These are phyloP conservation scores for Leistus spinibarbis DNA, from an alignment of 2,888 invertebrate genomes.

Conservation along the genomic window DNA sequence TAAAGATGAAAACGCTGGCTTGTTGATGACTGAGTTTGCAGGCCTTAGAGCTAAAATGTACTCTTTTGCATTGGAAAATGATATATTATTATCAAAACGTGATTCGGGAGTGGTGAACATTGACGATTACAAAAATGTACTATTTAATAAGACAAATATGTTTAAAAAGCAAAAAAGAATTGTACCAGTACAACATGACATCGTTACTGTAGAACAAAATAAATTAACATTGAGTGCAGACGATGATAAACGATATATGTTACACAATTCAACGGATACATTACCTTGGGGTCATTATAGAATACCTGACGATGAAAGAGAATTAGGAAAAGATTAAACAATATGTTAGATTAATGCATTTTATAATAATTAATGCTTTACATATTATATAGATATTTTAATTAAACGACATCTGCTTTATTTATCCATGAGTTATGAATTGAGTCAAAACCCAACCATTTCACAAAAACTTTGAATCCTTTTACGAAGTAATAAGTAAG, in stretches of 20 bases:
- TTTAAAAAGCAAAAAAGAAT: constrained; percentile 28
- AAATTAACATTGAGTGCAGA: constrained; percentile 27
- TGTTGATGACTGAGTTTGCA: constrained; percentile 47
- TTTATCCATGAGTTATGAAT: too few species aligned
- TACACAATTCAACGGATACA: constrained; percentile 21
- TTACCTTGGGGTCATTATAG: constrained; percentile 37
- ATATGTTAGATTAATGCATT: too few species aligned
- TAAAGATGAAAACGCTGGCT: constrained; percentile 49
- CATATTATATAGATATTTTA: too few species aligned
- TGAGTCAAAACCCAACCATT: too few species aligned
- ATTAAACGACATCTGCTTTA: too few species aligned
- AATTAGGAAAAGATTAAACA: too few species aligned
- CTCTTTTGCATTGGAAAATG: constrained; percentile 38
- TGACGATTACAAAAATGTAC: constrained; percentile 31
- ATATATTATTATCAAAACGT: constrained; percentile 28
- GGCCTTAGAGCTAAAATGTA: constrained; percentile 43
- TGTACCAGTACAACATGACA: constrained; percentile 26
- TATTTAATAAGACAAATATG: constrained; percentile 22
- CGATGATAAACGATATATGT: constrained; percentile 38
- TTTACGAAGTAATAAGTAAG: too few species aligned
- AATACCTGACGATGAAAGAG: too few species aligned
- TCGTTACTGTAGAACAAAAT: constrained; percentile 38
- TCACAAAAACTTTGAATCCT: too few species aligned
- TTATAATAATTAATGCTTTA: too few species aligned
- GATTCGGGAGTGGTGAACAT: constrained; percentile 24